Conservation (phyloP, 2,797 vertebrate species). For the Leucoraja ocellata region DNA sequence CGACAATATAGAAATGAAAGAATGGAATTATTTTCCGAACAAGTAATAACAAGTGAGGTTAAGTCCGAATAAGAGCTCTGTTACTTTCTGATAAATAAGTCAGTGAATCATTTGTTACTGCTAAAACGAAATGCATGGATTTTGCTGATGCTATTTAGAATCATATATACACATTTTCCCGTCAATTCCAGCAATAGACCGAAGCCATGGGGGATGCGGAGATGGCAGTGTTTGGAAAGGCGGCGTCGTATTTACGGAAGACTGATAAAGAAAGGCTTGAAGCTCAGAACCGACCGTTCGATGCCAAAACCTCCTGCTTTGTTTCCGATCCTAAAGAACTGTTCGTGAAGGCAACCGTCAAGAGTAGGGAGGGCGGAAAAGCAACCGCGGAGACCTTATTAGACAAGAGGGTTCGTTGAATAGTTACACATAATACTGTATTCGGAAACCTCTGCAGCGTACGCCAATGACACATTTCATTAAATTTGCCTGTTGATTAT, state of each 20-base stretch:
- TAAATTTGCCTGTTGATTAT: conserved; percentile 21
- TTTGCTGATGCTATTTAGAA: neutral
- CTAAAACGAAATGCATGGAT: neutral
- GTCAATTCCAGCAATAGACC: conserved; percentile 12
- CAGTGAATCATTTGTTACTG: too few relatives aligned
- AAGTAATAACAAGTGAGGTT: neutral
- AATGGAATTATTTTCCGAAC: neutral
- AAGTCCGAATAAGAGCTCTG: neutral
- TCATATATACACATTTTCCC: too few relatives aligned
- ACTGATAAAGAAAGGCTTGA: conserved; percentile 73
- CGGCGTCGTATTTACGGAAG: conserved; percentile 69
- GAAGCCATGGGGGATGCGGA: conserved; percentile 62
- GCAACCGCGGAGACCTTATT: neutral
- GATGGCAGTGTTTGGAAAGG: conserved; percentile 70
- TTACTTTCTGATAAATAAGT: neutral
- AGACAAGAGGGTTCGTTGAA: neutral
- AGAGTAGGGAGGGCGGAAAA: conserved; percentile 42
- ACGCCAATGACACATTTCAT: too few relatives aligned
- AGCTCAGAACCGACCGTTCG: conserved; percentile 70
- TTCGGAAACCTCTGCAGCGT: conserved; percentile 30
- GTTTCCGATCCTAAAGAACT: conserved; percentile 38
- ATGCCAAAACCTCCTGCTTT: conserved; percentile 47
- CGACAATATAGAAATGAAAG: neutral
- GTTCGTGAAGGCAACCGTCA: conserved; percentile 43
- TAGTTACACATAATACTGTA: neutral